Evolutionary conservation across 2,797 vertebrate genomes (phyloP), one percentile per base, ranked within the genome.

Genomic region (Manis pentadactyla): DNA sequence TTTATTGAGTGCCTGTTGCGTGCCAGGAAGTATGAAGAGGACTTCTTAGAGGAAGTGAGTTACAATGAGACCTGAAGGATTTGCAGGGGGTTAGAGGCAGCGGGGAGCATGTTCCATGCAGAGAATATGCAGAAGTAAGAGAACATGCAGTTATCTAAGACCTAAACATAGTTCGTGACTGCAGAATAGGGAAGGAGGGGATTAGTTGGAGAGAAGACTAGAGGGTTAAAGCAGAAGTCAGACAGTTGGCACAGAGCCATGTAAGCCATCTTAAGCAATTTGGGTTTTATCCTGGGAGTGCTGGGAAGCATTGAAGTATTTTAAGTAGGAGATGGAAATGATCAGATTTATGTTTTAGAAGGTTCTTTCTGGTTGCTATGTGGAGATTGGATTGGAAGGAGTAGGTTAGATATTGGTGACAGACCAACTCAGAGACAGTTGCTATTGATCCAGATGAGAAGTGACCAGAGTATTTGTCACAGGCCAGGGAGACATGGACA

Each of bases 321-420:
- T 91, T 84, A 53, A 81, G 59, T 29, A 64, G 71, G 49, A 96
- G 77, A 37, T 21, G 78, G 46, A 94, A 82, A 71, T 82, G 21
- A 63, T 88, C 69, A 90, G 27, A 59, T 87, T 89, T 71, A 14
- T 68, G 19, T 92, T 93, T 95, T 55, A 87, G 46, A 61, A 86
- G 75, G 49, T 31, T 74, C 18, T 2, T 92, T 75, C 75, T 92
- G 49, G 73, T 85, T 94, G 64, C 55, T 66, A 0, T 84, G 49
- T 87, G 31, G 59, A 59, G 25, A 92, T 13, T 61, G 64, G 15
- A 59, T 84, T 71, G 55, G 59, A 78, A 66, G 61, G 34, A 42
- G 17, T 66, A 31, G 19, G 19, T 83, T 51, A 53, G 53, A 31
- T 93, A 69, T 46, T 89, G 57, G 29, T 93, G n/a, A 75, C 83